Conservation (phyloP, 2,888 invertebrate genomes). For the Ophioninae sp. region DNA sequence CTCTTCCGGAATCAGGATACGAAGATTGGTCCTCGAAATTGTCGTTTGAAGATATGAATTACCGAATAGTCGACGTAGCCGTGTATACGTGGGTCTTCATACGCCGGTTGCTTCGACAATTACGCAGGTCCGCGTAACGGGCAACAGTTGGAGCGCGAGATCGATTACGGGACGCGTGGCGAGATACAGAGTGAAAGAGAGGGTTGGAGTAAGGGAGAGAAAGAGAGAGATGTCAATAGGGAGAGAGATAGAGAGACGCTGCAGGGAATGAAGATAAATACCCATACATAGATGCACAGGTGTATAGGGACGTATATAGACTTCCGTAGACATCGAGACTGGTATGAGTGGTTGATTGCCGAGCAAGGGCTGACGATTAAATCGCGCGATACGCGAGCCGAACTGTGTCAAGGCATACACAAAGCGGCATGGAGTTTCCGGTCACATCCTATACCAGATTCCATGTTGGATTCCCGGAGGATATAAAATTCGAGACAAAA, state of each 20-base stretch:
- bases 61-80: slow-evolving; percentile 17
- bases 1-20: background rate
- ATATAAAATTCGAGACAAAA: background rate
- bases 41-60: slow-evolving; percentile 24
- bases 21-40: slow-evolving; percentile 9
- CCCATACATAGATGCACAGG: background rate
- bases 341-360: slow-evolving; percentile 46
- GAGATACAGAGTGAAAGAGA: slow-evolving; percentile 5
- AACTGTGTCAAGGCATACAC: slow-evolving; percentile 1
- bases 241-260: background rate
- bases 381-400: slow-evolving; percentile 10
- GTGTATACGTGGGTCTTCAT: background rate
- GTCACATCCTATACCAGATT: background rate
- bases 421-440: slow-evolving; percentile 9
- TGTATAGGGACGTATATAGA: background rate
- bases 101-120: slow-evolving; percentile 31
- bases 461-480: background rate
- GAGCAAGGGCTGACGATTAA: slow-evolving; percentile 49
- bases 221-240: slow-evolving; percentile 2
- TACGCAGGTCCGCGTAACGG: slow-evolving; percentile 38
- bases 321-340: slow-evolving; percentile 28
- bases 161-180: slow-evolving; percentile 38
- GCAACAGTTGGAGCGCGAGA: slow-evolving; percentile 27
- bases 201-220: background rate
- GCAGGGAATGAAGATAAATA: background rate